phyloP scores from a whole-genome alignment of 2,888 invertebrate species.

The Agelastica alni region DNA sequence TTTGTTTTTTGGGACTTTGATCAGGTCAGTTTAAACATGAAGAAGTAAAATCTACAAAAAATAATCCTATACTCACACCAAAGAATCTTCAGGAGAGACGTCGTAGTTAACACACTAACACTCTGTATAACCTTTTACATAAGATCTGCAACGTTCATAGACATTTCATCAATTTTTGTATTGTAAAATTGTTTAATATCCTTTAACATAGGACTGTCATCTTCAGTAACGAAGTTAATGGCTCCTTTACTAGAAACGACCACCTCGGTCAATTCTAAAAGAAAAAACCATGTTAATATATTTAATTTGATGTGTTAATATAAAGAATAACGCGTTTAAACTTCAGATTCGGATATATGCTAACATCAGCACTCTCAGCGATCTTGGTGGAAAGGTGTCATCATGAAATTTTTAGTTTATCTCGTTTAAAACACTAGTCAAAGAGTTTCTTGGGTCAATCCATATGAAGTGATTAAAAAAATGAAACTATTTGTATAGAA shows the following conservation, averaged over 20 bases:
- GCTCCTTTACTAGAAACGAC: slow-evolving; percentile 99
- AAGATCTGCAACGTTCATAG: slow-evolving; percentile 98
- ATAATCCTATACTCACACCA: slow-evolving; percentile 62
- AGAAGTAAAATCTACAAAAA: too few species aligned
- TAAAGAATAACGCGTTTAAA: too few species aligned
- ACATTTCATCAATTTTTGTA: slow-evolving; percentile 99
- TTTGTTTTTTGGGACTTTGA: too few species aligned
- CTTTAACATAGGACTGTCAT: slow-evolving; percentile 90
- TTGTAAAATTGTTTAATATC: slow-evolving; percentile 99
- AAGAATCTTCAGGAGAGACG: slow-evolving; percentile 58
- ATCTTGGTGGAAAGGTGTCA: slow-evolving; percentile 43
- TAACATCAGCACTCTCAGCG: slow-evolving; percentile 41
- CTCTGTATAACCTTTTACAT: slow-evolving; percentile 67
- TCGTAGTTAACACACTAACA: slow-evolving; percentile 56
- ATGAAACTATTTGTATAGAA: too few species aligned
- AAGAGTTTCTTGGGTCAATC: too few species aligned
- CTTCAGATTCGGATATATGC: slow-evolving; percentile 19
- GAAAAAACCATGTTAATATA: too few species aligned
- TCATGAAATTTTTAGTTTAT: too few species aligned
- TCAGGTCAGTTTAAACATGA: too few species aligned
- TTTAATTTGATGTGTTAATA: too few species aligned
- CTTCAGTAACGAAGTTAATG: slow-evolving; percentile 97
- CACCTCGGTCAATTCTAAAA: slow-evolving; percentile 97
- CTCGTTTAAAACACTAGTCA: too few species aligned
- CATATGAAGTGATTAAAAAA: too few species aligned